These are phyloP conservation scores for Eublepharis macularius DNA, from an alignment of 2,113 vertebrate genomes.

Conservation along the genomic window DNA sequence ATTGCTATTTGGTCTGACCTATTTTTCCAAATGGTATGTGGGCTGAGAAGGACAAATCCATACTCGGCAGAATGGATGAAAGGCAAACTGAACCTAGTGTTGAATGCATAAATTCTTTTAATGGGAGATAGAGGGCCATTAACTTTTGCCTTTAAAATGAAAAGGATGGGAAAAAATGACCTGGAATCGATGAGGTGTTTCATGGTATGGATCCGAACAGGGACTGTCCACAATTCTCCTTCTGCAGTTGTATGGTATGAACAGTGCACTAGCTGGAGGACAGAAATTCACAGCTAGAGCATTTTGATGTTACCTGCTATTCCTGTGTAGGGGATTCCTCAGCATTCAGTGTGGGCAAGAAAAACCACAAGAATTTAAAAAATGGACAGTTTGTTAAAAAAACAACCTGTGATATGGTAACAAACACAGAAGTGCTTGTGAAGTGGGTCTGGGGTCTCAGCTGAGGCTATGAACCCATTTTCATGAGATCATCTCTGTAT, in stretches of 20 bases:
- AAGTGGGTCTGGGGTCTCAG: no score
- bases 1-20: background rate
- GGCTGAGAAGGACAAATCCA: background rate
- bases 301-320: background rate
- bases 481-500: no score
- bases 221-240: background rate
- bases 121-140: background rate
- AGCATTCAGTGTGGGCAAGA: background rate
- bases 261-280: background rate
- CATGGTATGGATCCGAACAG: background rate
- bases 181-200: background rate
- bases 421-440: background rate
- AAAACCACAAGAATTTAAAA: background rate
- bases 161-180: background rate
- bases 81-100: background rate
- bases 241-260: background rate
- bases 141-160: background rate
- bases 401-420: no score
- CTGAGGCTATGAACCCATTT: no score
- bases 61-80: background rate
- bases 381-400: no score
- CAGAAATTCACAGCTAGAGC: background rate
- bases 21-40: background rate
- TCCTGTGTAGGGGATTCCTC: background rate
- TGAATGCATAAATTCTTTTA: background rate